Conservation (phyloP, 2,113 vertebrate species). For the Indri indri region DNA sequence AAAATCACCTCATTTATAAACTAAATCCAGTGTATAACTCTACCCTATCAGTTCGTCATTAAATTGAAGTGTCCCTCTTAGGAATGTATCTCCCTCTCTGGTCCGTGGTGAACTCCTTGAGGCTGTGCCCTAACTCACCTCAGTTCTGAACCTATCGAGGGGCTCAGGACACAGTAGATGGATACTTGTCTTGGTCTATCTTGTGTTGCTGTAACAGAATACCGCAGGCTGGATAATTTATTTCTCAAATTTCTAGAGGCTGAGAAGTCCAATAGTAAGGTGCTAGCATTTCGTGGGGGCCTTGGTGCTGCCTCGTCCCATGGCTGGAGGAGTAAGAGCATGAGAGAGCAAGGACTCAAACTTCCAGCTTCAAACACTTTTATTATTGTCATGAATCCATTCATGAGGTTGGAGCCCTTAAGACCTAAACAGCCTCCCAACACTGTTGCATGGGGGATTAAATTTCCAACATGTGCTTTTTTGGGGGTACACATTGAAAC, state of each 20-base stretch:
- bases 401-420: neutral
- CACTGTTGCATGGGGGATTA: neutral
- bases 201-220: neutral
- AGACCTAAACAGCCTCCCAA: neutral
- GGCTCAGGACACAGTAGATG: neutral
- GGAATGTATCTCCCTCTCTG: neutral
- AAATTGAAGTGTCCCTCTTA: neutral
- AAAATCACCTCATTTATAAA: neutral
- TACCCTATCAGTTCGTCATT: neutral
- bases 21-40: neutral
- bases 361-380: neutral
- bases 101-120: neutral
- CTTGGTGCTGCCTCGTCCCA: neutral
- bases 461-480: neutral
- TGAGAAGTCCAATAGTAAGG: neutral
- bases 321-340: neutral
- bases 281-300: neutral
- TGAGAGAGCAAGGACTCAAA: neutral
- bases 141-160: neutral
- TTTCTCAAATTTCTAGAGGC: neutral
- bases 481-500: neutral
- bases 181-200: neutral
- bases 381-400: neutral
- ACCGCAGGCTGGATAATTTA: neutral
- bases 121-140: neutral